Base-by-base conservation (phyloP, 2,797 vertebrate genomes). In the Macrochelys suwanniensis region DNA sequence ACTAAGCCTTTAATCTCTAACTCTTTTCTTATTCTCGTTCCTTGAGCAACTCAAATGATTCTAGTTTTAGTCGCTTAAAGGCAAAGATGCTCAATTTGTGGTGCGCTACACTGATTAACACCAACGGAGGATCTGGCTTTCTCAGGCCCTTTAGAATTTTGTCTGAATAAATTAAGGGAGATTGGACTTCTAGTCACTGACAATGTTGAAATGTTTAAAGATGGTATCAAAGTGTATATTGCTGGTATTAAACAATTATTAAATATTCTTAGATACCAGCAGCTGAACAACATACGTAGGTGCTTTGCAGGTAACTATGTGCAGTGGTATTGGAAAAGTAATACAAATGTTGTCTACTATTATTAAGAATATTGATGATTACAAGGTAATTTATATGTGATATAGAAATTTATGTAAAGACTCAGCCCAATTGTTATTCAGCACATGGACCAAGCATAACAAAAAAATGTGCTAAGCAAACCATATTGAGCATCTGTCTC, bases 401-500 rank as follows among this genome's bases (percentile, higher is more conserved):
- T 80, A 86, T 16, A 96, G 84, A 97, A 31, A 89, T 80, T 93
- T 90, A 74, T 89, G 78, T 77, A 87, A 91, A 83, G 84, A 78
- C 45, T 16, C 15, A 93, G 74, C 95, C 97, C 85, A 97, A 96
- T 98, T 98, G 94, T 93, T 97, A 97, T 97, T 97, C 97, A 96
- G 42, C 79, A 89, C 90, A 95, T 90, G 97, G 93, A 96, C 80
- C 87, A 93, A 95, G 37, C 74, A 94, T 85, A 92, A 92, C 84
- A 50, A 93, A 94, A 96, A 88, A 93, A 28, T 93, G 95, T 57
- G 84, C 89, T 96, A 97, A 97, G 80, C 94, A 98, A 98, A 98
- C 85, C 10, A 9, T 97, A 98, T 98, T 96, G 98, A 98, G 96
- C 57, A 98, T 94, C 97, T 98, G 98, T 98, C 98, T 98, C 95